phyloP scores from a whole-genome alignment of 2,113 vertebrate species.

The Larimichthys crocea region DNA sequence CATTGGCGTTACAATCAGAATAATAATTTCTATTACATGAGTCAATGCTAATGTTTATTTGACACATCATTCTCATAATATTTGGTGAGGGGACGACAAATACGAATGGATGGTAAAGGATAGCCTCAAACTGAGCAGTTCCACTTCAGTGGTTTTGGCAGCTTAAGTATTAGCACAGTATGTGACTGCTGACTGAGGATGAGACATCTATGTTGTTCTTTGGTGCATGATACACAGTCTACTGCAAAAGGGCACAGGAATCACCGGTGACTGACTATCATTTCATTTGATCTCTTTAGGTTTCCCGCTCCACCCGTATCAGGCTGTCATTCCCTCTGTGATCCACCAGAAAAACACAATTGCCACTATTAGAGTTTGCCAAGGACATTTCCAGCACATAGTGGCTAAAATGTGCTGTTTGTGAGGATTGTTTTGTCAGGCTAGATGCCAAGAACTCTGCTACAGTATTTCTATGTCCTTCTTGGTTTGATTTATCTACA shows the following conservation, averaged over 20 bases:
- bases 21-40: conserved; percentile 51
- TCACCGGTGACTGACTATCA: conserved; percentile 73
- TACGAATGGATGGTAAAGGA: conserved; percentile 51
- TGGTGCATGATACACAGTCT: conserved; percentile 74
- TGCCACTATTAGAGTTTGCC: conserved; percentile 65
- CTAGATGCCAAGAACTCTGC: conserved; percentile 43
- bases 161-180: conserved; percentile 69
- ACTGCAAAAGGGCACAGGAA: conserved; percentile 73
- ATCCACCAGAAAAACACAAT: conserved; percentile 75
- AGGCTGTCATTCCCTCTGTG: conserved; percentile 71
- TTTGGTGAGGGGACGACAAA: conserved; percentile 61
- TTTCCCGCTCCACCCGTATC: conserved; percentile 63
- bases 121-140: conserved; percentile 66
- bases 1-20: conserved; percentile 56
- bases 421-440: conserved; percentile 60
- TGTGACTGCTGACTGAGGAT: conserved; percentile 63
- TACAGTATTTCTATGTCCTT: conserved; percentile 37
- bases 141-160: conserved; percentile 67
- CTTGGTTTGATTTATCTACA: conserved; percentile 60
- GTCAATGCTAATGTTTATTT: conserved; percentile 50
- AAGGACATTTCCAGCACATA: conserved; percentile 68
- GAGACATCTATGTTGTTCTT: conserved; percentile 74
- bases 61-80: conserved; percentile 52
- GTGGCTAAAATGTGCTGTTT: conserved; percentile 58
- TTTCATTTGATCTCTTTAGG: conserved; percentile 79